Base-by-base conservation (phyloP, 2,113 vertebrate genomes). In the Dipodomys stephensi region DNA sequence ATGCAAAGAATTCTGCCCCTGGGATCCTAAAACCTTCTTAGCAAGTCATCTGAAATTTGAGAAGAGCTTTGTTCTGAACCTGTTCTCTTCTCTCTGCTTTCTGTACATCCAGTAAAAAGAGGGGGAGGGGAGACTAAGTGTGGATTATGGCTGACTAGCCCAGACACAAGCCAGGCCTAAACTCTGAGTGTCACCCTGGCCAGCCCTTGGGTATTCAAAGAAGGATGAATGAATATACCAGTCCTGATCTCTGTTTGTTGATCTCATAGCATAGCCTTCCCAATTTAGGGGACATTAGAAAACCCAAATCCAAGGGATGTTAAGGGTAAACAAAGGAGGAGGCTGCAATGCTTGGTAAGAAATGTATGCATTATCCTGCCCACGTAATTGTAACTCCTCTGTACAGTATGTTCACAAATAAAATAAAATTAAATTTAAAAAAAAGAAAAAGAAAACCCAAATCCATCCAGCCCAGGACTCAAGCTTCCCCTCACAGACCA, bases 1-100 rank as follows among this genome's bases (percentile, higher is more conserved):
- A 95, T 95, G 93, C 95, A 96, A 96, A 96, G 88, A 84, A 81
- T 87, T 89, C 81, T 96, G 87, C 90, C 87, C 90, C 78, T 95
- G 88, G 94, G 95, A 96, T 46, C 28, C 90, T 90, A 79, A 83
- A 85, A 88, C 83, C 84, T 94, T 78, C 93, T 95, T 83, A 93
- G 92, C 84, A 76, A 95, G 90, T 90, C 65, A 4, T 92, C 85
- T 92, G 88, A 94, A 93, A 96, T 88, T 80, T 73, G 87, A 94
- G 94, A 88, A 67, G 69, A 94, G 81, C 87, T 94, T 96, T 87
- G 67, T 83, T 94, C 73, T 27, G 67, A 92, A n/a, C 67, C 22
- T 18, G 20, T 22, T 90, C 68, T 68, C 23, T 57, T 32, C 23
- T 91, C 69, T 88, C 62, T 32, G 32, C 57, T 87, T 84, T 72